Evolutionary conservation across 2,797 vertebrate species (phyloP).

Genomic region (Sebastes hubbsi): DNA sequence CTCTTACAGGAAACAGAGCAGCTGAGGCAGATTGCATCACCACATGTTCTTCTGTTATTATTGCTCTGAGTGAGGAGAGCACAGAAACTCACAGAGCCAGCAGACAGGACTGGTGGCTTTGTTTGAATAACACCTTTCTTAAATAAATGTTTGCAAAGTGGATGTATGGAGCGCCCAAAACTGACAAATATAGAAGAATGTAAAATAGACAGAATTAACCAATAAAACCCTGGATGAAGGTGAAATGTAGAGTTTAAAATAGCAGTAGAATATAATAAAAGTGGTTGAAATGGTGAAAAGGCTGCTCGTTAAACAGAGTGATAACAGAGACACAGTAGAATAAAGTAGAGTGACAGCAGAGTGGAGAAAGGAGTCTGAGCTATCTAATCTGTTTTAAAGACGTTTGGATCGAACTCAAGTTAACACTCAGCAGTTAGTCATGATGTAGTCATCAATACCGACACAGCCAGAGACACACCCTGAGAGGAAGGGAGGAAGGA

Average conservation of each 20-base stretch:
- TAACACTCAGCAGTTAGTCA: constrained; percentile 38
- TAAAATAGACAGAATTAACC: neutral
- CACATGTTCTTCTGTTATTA: constrained; percentile 25
- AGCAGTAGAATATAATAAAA: neutral
- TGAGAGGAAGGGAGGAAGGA: neutral
- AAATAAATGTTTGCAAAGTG: constrained; percentile 1
- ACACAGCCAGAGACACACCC: constrained; percentile 55
- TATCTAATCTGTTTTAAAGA: constrained; percentile 15
- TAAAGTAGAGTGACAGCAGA: neutral
- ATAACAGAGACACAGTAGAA: neutral
- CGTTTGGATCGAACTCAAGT: constrained; percentile 6
- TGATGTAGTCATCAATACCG: constrained; percentile 26
- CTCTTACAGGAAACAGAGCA: constrained; percentile 29
- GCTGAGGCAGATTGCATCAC: constrained; percentile 39
- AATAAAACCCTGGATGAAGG: neutral
- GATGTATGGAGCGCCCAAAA: neutral
- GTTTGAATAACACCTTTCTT: neutral
- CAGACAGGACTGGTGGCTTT: neutral
- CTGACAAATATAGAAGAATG: neutral
- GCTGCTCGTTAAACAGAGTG: neutral
- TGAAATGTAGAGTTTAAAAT: neutral
- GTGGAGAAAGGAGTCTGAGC: neutral
- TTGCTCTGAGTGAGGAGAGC: neutral
- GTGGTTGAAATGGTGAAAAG: neutral
- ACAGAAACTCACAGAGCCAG: neutral